Base-by-base conservation (phyloP, 1,140 invertebrate species). In the Wasmannia auropunctata region DNA sequence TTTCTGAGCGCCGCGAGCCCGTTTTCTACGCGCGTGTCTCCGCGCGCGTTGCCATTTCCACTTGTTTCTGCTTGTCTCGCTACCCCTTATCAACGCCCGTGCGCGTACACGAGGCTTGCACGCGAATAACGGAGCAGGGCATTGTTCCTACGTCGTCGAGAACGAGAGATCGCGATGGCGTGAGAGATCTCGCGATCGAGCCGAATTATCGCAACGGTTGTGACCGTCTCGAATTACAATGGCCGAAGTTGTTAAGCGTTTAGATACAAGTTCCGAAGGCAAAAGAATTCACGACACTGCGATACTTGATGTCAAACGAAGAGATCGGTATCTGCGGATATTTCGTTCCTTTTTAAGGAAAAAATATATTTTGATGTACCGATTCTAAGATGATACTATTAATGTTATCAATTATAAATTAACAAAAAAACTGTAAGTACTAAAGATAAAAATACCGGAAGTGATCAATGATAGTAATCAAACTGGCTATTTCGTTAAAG, bases 1-100 rank as follows among this genome's bases (percentile, higher is more conserved):
- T 72, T 86, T 70, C 76, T 49, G 34, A 56, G 34, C n/a, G n/a
- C 60, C 60, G 60, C 76, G 76, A 28, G 63, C n/a, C n/a, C n/a
- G n/a, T n/a, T 79, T 79, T 65, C 76, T 65, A 16, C 79, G 77
- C 62, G 76, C 67, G 79, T 74, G 79, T 83, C 67, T 22, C 67
- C 67, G n/a, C 40, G 54, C 54, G 40, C 40, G 51, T 31, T 19
- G 77, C 31, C 65, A 51, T 22, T 43, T 72, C 67, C 25, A 31
- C 77, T 49, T 67, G 43, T 67, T 74, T 62, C 75, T 25, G 37
- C 74, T 72, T 86, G 72, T 67, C 70, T 65, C 70, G 40, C 31
- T 11, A 34, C 6, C 11, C 51, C 34, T 28, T 58, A 83, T 74
- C 79, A 25, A 83, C 54, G 67, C 40, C n/a, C 54, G 77, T 34